Percentiles rank a stretch among this genome's conserved stretches.
These are phyloP conservation scores for Pseudoips prasinana DNA, from an alignment of 2,888 invertebrate species.

Conservation along the genomic window DNA sequence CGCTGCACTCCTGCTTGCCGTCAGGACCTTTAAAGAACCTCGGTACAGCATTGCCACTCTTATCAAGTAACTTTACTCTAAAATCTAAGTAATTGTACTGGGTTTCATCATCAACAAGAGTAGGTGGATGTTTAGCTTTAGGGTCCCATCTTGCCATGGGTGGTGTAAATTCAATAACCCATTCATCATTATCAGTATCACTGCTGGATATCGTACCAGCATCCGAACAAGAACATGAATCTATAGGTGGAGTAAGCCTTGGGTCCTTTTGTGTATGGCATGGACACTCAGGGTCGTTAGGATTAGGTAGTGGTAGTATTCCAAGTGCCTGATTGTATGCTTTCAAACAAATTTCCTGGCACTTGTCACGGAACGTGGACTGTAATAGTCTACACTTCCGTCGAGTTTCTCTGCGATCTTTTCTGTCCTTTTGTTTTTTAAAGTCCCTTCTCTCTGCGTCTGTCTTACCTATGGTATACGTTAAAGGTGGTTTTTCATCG, in stretches of 20 bases:
- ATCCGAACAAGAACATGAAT: slow-evolving; percentile 74
- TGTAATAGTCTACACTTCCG: slow-evolving; percentile 65
- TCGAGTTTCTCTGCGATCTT: slow-evolving; percentile 65
- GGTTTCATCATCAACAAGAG: slow-evolving; percentile 43
- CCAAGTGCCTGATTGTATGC: slow-evolving; percentile 76
- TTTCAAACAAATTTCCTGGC: slow-evolving; percentile 74
- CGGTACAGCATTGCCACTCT: slow-evolving; percentile 62
- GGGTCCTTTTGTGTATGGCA: slow-evolving; percentile 45
- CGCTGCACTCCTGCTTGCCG: slow-evolving; percentile 68
- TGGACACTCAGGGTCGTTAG: slow-evolving; percentile 67
- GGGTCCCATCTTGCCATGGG: slow-evolving; percentile 62
- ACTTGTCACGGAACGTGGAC: slow-evolving; percentile 68
- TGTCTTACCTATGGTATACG: slow-evolving; percentile 69
- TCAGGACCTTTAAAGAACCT: slow-evolving; percentile 70
- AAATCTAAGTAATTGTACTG: slow-evolving; percentile 71
- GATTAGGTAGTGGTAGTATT: slow-evolving; percentile 59
- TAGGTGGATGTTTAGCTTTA: slow-evolving; percentile 62
- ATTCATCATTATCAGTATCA: slow-evolving; percentile 72
- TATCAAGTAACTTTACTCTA: slow-evolving; percentile 68
- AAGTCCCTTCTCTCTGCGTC: slow-evolving; percentile 61
- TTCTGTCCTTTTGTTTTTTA: slow-evolving; percentile 60
- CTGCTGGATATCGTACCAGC: slow-evolving; percentile 56
- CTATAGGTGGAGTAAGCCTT: slow-evolving; percentile 46
- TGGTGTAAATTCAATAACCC: slow-evolving; percentile 71
- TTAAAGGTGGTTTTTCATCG: slow-evolving; percentile 65